These are phyloP conservation scores for Scaptomyza pallida DNA, from an alignment of 1,140 invertebrate species.

Conservation along the genomic window DNA sequence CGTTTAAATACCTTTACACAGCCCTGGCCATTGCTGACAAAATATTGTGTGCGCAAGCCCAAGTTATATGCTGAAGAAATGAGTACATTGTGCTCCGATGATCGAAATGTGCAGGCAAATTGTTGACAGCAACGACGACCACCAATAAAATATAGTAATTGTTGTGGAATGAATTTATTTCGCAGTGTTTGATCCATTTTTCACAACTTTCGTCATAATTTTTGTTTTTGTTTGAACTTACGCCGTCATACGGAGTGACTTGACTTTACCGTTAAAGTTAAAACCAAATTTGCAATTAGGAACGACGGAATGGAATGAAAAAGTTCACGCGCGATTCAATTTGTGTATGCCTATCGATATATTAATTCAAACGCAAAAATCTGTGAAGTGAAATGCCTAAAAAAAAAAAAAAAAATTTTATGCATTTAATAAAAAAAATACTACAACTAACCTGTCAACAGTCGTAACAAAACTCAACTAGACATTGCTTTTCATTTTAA, in stretches of 20 bases:
- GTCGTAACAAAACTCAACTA: no score
- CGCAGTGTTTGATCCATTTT: conserved; percentile 60
- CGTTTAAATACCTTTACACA: conserved; percentile 62
- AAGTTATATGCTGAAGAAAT: conserved; percentile 22
- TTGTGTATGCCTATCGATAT: no score
- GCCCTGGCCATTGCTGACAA: conserved; percentile 33
- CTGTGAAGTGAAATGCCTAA: no score
- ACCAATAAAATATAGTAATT: conserved; percentile 66
- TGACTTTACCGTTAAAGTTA: conserved; percentile 32
- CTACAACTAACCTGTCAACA: no score
- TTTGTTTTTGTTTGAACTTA: neutral
- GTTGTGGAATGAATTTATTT: conserved; percentile 58
- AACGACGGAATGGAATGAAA: conserved; percentile 12
- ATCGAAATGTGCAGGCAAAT: conserved; percentile 60
- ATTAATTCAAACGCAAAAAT: no score
- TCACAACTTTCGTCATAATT: neutral
- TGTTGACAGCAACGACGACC: conserved; percentile 68
- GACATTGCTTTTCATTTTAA: no score
- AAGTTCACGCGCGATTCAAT: no score
- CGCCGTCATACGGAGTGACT: neutral
- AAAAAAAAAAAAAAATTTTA: no score
- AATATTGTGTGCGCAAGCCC: conserved; percentile 44
- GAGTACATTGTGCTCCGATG: conserved; percentile 37
- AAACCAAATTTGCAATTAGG: neutral
- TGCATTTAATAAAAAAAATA: no score